Evolutionary conservation across 92 coral and sea anemone genomes (phyloP), one percentile per base, ranked within the genome.

Genomic region (Porites evermanni): DNA sequence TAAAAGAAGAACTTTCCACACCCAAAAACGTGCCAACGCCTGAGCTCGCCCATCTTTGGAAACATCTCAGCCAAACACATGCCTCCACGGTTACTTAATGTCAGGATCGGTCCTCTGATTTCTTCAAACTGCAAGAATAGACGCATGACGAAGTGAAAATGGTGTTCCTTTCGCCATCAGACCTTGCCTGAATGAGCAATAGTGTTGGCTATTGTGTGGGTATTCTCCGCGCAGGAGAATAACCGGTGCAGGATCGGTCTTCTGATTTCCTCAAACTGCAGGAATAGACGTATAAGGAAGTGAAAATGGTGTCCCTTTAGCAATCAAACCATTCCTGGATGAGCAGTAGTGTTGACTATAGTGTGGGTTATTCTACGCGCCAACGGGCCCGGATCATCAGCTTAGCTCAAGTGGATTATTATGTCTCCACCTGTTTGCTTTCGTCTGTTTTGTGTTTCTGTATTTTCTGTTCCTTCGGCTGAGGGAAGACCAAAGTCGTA

Each of bases 111-210:
- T 66, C 59, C 84, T n/a, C 82, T 88, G 6, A 91, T 84, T 75
- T 90, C 88, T 4, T 88, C 79, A 64, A 88, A 91, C 65, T 87
- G 91, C 53, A 73, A 90, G 87, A 3, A 63, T 23, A 38, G 86
- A 85, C 24, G 23, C 86, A 19, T 70, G 79, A 26, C 63, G 84
- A 20, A 54, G 87, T 23, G 74, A 71, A 59, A 47, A 79, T 21
- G 87, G 83, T 32, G 86, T 26, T 73, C 89, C 86, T 19, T 89
- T 75, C 61, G 86, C 83, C 5, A 71, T 86, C n/a, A 63, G 51
- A 89, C 93, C 10, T 89, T 92, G 69, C 90, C 91, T 17, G 88
- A 86, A 29, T 86, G 93, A 93, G 87, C 88, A 9, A 51, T 92
- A 63, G 67, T 89, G 19, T 32, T 0, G 44, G 44, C 44, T 32